Evolutionary conservation across 1,140 invertebrate genomes (phyloP).

Genomic region (Aradophagus sp.): DNA sequence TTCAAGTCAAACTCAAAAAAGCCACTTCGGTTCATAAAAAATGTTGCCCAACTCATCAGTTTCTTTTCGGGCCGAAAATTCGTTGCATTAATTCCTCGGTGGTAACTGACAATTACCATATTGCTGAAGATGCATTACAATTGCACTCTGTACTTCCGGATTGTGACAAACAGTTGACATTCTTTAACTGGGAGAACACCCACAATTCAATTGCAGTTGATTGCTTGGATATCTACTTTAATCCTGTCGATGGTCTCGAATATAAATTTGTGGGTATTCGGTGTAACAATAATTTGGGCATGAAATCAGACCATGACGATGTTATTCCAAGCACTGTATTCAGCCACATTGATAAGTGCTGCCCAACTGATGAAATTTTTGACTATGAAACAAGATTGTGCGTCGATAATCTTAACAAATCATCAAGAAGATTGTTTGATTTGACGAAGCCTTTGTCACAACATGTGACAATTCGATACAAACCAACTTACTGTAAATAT

Average conservation of each 20-base stretch:
- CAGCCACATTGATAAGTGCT: constrained; percentile 2
- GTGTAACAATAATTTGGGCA: neutral
- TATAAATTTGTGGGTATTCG: neutral
- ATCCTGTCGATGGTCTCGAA: neutral
- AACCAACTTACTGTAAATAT: neutral
- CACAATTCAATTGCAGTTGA: neutral
- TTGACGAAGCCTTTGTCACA: neutral
- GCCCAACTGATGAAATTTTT: constrained; percentile 1
- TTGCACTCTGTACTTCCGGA: neutral
- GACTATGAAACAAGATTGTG: constrained; percentile 10
- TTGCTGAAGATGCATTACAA: neutral
- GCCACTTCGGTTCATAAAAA: too few species aligned
- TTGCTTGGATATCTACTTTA: constrained; percentile 4
- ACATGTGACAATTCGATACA: neutral
- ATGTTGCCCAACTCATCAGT: neutral
- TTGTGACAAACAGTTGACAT: neutral
- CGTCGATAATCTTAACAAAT: neutral
- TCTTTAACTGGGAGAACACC: neutral
- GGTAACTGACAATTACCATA: neutral
- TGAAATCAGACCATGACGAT: neutral
- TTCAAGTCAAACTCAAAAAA: too few species aligned
- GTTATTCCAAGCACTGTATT: neutral
- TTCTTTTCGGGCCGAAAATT: neutral
- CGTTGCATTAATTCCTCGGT: neutral
- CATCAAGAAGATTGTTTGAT: neutral